phyloP scores from a whole-genome alignment of 2,888 invertebrate species.

The Sarcophaga carnaria region DNA sequence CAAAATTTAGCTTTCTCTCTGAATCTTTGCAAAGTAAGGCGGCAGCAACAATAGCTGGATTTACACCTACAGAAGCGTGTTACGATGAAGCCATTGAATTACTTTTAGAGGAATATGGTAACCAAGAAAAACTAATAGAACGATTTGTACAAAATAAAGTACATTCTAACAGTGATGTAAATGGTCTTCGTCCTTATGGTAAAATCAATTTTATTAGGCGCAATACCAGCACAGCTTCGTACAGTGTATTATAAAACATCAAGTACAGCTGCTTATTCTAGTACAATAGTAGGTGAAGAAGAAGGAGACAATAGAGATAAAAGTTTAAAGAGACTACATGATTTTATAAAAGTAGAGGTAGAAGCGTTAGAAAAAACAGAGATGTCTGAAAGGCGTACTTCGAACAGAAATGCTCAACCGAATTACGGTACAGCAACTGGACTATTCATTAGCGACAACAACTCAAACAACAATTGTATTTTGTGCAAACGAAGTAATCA shows the following conservation, averaged over 20 bases:
- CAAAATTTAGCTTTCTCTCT: constrained; percentile 55
- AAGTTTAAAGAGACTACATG: constrained; percentile 42
- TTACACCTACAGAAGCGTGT: constrained; percentile 39
- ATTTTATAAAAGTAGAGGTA: constrained; percentile 56
- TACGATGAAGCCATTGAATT: constrained; percentile 52
- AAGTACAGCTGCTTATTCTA: constrained; percentile 32
- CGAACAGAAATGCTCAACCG: constrained; percentile 9
- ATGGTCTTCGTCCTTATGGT: constrained; percentile 49
- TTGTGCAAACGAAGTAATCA: constrained; percentile 60
- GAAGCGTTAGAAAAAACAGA: constrained; percentile 59
- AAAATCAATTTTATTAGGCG: constrained; percentile 53
- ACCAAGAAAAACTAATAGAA: constrained; percentile 2
- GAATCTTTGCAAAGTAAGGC: constrained; percentile 45
- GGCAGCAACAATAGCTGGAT: constrained; percentile 42
- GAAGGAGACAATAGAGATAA: constrained; percentile 27
- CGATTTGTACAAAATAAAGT: neutral
- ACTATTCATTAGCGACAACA: constrained; percentile 30
- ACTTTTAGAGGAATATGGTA: neutral
- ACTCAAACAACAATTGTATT: constrained; percentile 32
- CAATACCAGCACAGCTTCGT: constrained; percentile 54
- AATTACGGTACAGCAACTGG: constrained; percentile 18
- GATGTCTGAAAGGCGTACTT: constrained; percentile 39
- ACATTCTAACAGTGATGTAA: neutral
- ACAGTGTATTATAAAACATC: constrained; percentile 42
- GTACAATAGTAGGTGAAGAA: constrained; percentile 27